phyloP scores from a whole-genome alignment of 2,797 vertebrate genomes.

The Pangasius mekongensis region DNA sequence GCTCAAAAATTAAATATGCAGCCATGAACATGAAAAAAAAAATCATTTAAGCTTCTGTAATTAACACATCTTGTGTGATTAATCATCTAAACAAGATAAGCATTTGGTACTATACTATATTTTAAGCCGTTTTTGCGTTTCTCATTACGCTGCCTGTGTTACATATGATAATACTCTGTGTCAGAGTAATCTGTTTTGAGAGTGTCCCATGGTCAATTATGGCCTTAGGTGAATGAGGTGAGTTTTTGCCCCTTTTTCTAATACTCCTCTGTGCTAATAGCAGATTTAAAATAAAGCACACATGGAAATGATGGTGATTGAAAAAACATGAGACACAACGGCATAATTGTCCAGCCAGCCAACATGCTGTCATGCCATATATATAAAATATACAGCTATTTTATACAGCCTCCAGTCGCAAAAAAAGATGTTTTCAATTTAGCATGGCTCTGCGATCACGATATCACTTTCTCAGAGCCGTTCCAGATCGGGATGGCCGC shows the following conservation, averaged over 20 bases:
- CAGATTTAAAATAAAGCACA: constrained; percentile 35
- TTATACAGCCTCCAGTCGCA: constrained; percentile 81
- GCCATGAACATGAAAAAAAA: neutral
- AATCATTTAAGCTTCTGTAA: neutral
- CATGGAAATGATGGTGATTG: constrained; percentile 65
- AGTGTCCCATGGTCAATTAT: neutral
- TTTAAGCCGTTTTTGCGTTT: neutral
- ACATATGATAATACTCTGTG: neutral
- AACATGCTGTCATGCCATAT: constrained; percentile 79
- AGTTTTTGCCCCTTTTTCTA: neutral
- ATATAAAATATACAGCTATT: constrained; percentile 84
- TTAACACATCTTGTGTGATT: neutral
- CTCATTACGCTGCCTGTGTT: neutral
- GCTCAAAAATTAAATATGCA: neutral
- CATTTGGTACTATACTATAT: too few relatives aligned
- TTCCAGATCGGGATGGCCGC: constrained; percentile 78
- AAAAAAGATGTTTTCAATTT: constrained; percentile 86
- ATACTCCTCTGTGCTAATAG: constrained; percentile 6
- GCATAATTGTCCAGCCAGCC: constrained; percentile 80
- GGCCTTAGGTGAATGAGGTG: neutral
- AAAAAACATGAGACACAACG: constrained; percentile 73
- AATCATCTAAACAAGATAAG: neutral
- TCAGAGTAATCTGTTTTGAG: neutral
- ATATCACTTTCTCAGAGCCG: constrained; percentile 76
- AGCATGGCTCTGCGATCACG: constrained; percentile 82